phyloP scores from a whole-genome alignment of 2,888 invertebrate genomes.

The Dysmachus trigonus region DNA sequence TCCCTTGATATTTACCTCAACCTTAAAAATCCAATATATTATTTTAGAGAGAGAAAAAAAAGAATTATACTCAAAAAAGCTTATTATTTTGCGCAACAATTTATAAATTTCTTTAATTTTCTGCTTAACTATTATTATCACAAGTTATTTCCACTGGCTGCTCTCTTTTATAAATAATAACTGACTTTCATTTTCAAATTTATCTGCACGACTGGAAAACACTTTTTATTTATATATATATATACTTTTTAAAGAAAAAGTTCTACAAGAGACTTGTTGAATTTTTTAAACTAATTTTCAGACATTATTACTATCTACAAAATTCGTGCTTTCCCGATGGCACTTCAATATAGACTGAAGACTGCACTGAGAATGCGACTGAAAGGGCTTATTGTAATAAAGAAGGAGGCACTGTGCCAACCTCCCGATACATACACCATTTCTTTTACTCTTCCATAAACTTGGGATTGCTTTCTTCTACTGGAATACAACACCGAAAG shows the following conservation, averaged over 20 bases:
- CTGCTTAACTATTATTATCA: conserved; percentile 43
- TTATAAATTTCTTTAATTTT: conserved; percentile 11
- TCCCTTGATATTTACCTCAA: conserved; percentile 22
- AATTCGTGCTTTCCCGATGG: conserved; percentile 52
- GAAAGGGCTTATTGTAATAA: conserved; percentile 18
- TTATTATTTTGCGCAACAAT: conserved; percentile 31
- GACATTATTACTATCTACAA: conserved; percentile 51
- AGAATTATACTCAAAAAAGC: not conserved
- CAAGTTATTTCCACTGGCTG: conserved; percentile 29
- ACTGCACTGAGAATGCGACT: conserved; percentile 43
- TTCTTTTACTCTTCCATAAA: not conserved
- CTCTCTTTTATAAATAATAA: conserved; percentile 15
- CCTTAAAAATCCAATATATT: conserved; percentile 11
- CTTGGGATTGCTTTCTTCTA: not conserved
- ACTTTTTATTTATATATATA: not conserved
- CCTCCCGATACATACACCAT: not conserved
- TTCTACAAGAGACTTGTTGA: conserved; percentile 38
- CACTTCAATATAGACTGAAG: conserved; percentile 53
- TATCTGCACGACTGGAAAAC: conserved; percentile 23
- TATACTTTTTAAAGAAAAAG: not conserved
- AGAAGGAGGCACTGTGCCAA: conserved; percentile 4
- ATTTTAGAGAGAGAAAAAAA: not conserved
- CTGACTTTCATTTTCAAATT: conserved; percentile 26
- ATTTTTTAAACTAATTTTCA: conserved; percentile 45
- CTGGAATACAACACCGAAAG: not conserved